Percentiles rank a stretch among this genome's conserved stretches.
These are phyloP conservation scores for Porites evermanni DNA, from an alignment of 92 coral and sea anemone species.

Conservation along the genomic window DNA sequence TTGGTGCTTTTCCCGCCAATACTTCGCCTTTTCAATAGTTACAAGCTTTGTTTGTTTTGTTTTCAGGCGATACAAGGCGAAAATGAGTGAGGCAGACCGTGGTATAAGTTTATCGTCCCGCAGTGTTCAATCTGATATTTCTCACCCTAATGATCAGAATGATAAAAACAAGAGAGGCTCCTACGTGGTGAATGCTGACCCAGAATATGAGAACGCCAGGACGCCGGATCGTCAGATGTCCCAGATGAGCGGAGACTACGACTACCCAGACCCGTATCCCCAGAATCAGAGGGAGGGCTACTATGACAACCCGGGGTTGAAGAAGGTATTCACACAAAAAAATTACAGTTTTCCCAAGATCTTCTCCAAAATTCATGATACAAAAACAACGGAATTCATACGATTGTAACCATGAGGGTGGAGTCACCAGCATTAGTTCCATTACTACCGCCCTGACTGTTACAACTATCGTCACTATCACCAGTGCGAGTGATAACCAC, in stretches of 20 bases:
- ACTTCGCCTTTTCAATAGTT: too few species aligned
- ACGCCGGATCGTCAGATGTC: neutral
- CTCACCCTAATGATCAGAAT: neutral
- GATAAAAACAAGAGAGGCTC: slow-evolving; percentile 7
- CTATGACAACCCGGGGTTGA: slow-evolving; percentile 31
- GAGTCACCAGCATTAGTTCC: too few species aligned
- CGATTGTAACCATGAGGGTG: too few species aligned
- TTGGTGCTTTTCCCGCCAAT: too few species aligned
- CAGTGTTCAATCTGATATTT: slow-evolving; percentile 8
- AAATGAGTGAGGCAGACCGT: neutral
- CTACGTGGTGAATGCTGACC: slow-evolving; percentile 1
- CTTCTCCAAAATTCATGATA: too few species aligned
- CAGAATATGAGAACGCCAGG: neutral
- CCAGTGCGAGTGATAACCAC: too few species aligned
- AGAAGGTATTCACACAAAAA: neutral
- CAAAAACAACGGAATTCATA: too few species aligned
- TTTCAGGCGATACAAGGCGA: slow-evolving; percentile 35
- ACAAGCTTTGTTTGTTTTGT: neutral
- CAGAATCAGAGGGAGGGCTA: neutral
- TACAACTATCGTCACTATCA: too few species aligned
- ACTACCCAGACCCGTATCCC: slow-evolving; percentile 35
- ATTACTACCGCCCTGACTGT: too few species aligned
- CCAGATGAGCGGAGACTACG: slow-evolving; percentile 29
- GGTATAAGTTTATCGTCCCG: neutral
- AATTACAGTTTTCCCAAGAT: too few species aligned